A percentile compares a stretch with the other conserved stretches of the same genome.
These are phyloP conservation scores for Phrynosoma platyrhinos DNA, from an alignment of 2,113 vertebrate species.

Conservation along the genomic window DNA sequence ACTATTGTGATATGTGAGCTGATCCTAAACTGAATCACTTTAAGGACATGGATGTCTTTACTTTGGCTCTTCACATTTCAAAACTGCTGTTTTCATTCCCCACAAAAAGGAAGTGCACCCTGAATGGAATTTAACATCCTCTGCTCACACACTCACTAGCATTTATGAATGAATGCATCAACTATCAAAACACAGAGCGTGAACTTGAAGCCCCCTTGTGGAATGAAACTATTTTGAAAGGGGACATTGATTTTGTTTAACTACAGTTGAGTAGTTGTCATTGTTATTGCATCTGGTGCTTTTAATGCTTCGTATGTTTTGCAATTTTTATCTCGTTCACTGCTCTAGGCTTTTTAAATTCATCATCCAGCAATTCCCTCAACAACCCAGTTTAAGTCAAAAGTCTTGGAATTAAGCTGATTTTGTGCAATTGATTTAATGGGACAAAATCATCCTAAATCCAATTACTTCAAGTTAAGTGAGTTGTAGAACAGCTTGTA, in stretches of 20 bases:
- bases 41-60: background rate
- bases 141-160: conserved; percentile 22
- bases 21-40: background rate
- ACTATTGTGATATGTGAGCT: background rate
- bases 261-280: background rate
- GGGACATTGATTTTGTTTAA: conserved; percentile 59
- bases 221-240: conserved; percentile 65
- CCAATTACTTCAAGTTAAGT: conserved; percentile 45
- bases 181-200: conserved; percentile 47
- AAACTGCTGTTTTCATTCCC: conserved; percentile 19
- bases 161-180: conserved; percentile 49
- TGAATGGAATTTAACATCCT: background rate
- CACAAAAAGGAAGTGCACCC: conserved; percentile 30
- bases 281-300: background rate
- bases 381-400: conserved; percentile 3
- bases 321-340: background rate
- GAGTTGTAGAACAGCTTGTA: conserved; percentile 28
- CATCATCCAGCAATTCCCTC: background rate
- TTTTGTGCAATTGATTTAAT: conserved; percentile 39
- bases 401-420: conserved; percentile 32
- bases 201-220: conserved; percentile 81
- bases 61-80: conserved; percentile 19
- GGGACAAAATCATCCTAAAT: conserved; percentile 44
- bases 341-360: background rate
- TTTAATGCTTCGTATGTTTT: background rate